A percentile compares a stretch with the other conserved stretches of the same genome.
Conservation (phyloP, 2,797 vertebrate genomes). For the Glossophaga mutica region DNA sequence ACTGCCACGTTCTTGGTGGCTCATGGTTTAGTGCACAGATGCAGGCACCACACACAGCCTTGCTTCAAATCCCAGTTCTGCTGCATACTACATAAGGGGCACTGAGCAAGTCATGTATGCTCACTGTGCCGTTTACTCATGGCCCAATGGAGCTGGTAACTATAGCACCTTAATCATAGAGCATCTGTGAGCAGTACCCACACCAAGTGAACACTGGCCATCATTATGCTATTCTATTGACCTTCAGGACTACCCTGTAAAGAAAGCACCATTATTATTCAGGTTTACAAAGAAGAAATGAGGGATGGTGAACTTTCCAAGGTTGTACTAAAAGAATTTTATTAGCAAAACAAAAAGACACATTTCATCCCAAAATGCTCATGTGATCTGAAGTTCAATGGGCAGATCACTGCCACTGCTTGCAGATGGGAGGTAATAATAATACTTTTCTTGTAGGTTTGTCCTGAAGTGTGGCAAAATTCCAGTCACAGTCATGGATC, state of each 20-base stretch:
- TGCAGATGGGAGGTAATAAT: not conserved
- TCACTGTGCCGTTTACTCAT: not conserved
- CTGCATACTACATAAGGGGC: fast-evolving
- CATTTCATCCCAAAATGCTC: not conserved
- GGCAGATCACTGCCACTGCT: not conserved
- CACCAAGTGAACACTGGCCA: fast-evolving
- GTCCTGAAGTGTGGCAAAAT: not conserved
- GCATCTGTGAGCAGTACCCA: no score
- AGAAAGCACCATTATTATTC: not conserved
- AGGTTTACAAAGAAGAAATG: not conserved
- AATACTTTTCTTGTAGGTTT: not conserved
- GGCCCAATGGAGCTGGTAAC: no score
- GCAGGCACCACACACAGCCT: fast-evolving
- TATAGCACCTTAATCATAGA: not conserved
- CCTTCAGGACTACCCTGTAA: not conserved
- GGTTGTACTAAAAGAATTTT: not conserved
- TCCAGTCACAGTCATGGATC: not conserved
- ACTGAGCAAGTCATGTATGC: not conserved
- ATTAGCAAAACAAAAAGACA: not conserved
- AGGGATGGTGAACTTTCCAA: not conserved
- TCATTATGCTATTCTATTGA: not conserved
- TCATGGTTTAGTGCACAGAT: fast-evolving
- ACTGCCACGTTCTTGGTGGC: not conserved
- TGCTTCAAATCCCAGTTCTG: not conserved
- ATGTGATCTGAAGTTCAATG: not conserved